Conservation (phyloP, 1,140 invertebrate genomes). For the Listronotus oregonensis region DNA sequence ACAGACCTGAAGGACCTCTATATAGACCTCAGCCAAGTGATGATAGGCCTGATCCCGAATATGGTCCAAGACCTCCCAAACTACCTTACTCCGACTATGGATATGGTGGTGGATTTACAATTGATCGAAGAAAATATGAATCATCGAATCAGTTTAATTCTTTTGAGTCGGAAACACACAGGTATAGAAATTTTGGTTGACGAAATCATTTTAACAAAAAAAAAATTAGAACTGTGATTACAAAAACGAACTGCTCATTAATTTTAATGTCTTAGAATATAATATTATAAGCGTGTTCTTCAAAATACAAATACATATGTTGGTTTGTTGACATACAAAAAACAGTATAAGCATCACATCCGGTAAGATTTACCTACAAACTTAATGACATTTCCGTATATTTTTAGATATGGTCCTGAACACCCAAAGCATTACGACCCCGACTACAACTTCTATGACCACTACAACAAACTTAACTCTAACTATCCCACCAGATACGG, state of each 20-base stretch:
- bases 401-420: too few relatives aligned
- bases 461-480: conserved; percentile 20
- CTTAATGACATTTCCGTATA: too few relatives aligned
- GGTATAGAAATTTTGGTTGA: conserved; percentile 3
- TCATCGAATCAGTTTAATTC: conserved; percentile 16
- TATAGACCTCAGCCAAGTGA: conserved; percentile 11
- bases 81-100: background rate
- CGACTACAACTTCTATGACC: conserved; percentile 21
- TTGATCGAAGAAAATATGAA: conserved; percentile 26
- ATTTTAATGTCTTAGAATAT: too few relatives aligned
- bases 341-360: too few relatives aligned
- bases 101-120: background rate
- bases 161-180: conserved; percentile 17
- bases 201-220: background rate
- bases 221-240: too few relatives aligned
- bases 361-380: too few relatives aligned
- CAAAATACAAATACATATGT: too few relatives aligned
- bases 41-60: conserved; percentile 11
- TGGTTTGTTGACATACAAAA: too few relatives aligned
- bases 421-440: conserved; percentile 1
- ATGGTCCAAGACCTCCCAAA: conserved; percentile 9
- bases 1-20: conserved; percentile 15
- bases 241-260: too few relatives aligned
- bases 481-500: conserved; percentile 36
- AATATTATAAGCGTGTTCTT: too few relatives aligned